Evolutionary conservation across 2,888 invertebrate species (phyloP).

Genomic region (Diplazon laetatorius): DNA sequence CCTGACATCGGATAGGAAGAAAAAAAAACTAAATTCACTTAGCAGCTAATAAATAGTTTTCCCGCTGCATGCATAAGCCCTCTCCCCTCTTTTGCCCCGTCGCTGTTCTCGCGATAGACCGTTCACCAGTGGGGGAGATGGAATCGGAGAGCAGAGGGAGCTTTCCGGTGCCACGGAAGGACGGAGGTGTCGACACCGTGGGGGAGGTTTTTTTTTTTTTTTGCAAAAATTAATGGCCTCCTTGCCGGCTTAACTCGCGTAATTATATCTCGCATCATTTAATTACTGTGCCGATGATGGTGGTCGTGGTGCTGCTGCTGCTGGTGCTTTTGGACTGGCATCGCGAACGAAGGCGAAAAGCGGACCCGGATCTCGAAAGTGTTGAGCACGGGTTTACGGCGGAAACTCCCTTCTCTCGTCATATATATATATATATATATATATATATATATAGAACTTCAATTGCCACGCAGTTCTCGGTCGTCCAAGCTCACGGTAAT

Average conservation of each 20-base stretch:
- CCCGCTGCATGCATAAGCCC: slow-evolving; percentile 29
- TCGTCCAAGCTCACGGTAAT: slow-evolving; percentile 22
- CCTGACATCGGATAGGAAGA: too few relatives aligned
- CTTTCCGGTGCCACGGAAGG: slow-evolving; percentile 30
- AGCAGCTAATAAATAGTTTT: too few relatives aligned
- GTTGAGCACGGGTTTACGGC: slow-evolving; percentile 21
- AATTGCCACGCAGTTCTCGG: background rate
- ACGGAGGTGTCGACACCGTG: slow-evolving; percentile 38
- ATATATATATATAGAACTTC: too few relatives aligned
- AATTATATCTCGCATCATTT: slow-evolving; percentile 75
- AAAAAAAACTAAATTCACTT: too few relatives aligned
- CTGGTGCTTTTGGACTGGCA: slow-evolving; percentile 18
- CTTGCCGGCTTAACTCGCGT: slow-evolving; percentile 65
- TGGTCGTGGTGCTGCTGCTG: background rate
- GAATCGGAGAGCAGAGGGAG: slow-evolving; percentile 25
- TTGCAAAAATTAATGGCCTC: slow-evolving; percentile 68
- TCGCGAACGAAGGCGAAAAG: slow-evolving; percentile 7
- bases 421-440: too few relatives aligned
- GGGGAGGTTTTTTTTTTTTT: too few relatives aligned
- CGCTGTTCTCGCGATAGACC: slow-evolving; percentile 4
- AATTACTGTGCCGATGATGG: slow-evolving; percentile 66
- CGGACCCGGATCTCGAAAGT: slow-evolving; percentile 32
- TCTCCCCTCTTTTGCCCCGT: slow-evolving; percentile 19
- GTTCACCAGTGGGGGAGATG: slow-evolving; percentile 19
- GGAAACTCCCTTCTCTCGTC: slow-evolving; percentile 17